Evolutionary conservation across 2,113 vertebrate genomes (phyloP).

Genomic region (Channa argus): DNA sequence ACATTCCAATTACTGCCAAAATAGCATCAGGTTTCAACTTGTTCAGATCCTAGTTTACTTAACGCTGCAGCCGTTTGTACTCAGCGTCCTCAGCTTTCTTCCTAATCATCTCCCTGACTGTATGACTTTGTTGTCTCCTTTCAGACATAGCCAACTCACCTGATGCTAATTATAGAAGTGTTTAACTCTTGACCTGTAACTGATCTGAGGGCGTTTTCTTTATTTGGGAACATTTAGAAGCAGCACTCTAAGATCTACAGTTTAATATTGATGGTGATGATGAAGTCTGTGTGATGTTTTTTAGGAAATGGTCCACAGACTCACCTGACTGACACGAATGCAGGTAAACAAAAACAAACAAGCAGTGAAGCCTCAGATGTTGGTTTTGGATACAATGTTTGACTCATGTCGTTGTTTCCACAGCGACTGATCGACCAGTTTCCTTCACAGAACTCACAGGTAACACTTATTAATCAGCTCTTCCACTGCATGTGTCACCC

Average conservation of each 20-base stretch:
- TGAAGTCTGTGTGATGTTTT: background rate
- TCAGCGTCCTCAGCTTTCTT: no score
- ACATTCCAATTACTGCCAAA: no score
- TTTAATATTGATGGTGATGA: no score
- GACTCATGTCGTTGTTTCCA: background rate
- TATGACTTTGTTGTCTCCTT: background rate
- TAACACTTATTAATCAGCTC: constrained; percentile 2
- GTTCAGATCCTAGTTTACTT: no score
- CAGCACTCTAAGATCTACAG: no score
- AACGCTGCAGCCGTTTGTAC: no score
- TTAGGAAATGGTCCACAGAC: constrained; percentile 77
- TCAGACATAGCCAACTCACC: constrained; percentile 46
- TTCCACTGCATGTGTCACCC: no score
- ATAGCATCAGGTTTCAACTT: no score
- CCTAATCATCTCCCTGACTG: no score
- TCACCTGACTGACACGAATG: constrained; percentile 21
- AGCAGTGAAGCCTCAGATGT: no score
- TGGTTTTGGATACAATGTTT: background rate
- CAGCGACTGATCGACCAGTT: constrained; percentile 8
- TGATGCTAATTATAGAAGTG: constrained; percentile 22
- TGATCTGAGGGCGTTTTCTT: no score
- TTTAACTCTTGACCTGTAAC: background rate
- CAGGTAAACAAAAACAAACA: constrained; percentile 43
- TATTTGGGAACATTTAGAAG: no score
- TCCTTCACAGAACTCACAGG: constrained; percentile 44